These are phyloP conservation scores for Catharus minimus DNA, from an alignment of 2,113 vertebrate genomes.

Conservation along the genomic window DNA sequence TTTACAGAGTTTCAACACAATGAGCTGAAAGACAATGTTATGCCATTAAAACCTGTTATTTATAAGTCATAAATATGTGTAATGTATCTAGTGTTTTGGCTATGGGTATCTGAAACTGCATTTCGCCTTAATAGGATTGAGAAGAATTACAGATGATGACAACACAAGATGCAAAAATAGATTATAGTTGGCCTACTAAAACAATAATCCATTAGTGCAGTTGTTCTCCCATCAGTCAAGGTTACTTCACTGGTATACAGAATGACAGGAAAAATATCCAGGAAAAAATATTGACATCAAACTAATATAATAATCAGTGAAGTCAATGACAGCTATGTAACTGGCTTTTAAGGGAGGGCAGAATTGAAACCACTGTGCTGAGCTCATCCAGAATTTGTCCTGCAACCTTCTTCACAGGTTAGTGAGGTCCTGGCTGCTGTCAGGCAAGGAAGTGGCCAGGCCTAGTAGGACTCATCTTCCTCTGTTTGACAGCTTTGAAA, in stretches of 20 bases:
- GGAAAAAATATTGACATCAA: neutral
- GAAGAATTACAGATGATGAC: constrained; percentile 75
- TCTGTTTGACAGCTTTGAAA: neutral
- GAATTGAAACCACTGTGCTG: neutral
- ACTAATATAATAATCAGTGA: neutral
- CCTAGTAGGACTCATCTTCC: neutral
- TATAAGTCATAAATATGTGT: neutral
- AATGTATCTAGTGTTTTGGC: neutral
- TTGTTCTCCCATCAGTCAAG: constrained; percentile 66
- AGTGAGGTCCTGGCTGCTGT: neutral
- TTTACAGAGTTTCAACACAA: neutral
- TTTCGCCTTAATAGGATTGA: constrained; percentile 74
- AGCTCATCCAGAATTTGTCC: neutral
- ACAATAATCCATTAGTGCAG: constrained; percentile 65
- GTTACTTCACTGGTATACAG: constrained; percentile 46
- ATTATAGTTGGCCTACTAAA: constrained; percentile 71
- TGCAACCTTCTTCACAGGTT: neutral
- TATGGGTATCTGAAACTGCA: constrained; percentile 21
- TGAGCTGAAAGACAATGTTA: neutral
- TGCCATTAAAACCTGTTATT: neutral
- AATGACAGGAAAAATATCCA: neutral
- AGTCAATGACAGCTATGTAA: neutral
- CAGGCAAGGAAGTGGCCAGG: neutral
- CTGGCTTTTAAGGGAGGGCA: neutral
- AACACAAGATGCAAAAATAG: constrained; percentile 65